phyloP scores from a whole-genome alignment of 2,797 vertebrate genomes.

The Sarcophilus harrisii region DNA sequence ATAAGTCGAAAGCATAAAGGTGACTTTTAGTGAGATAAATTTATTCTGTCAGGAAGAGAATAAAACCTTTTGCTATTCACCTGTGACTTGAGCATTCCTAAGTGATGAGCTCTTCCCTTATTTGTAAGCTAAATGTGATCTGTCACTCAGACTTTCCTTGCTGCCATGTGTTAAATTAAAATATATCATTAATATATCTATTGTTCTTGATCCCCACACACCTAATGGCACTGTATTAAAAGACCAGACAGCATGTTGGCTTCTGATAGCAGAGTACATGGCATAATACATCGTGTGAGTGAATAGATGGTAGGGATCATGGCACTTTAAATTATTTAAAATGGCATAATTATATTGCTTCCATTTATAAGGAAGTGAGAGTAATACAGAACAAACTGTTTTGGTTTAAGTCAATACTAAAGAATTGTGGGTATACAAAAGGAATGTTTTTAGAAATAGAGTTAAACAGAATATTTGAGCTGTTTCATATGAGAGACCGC shows the following conservation, averaged over 20 bases:
- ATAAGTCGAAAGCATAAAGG: conserved; percentile 76
- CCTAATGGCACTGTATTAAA: conserved; percentile 54
- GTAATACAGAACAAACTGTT: conserved; percentile 49
- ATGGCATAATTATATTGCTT: conserved; percentile 56
- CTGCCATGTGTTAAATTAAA: conserved; percentile 70
- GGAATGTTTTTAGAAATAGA: conserved; percentile 61
- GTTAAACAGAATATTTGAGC: conserved; percentile 61
- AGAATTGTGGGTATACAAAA: conserved; percentile 59
- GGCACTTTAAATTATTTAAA: conserved; percentile 68
- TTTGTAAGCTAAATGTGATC: conserved; percentile 65
- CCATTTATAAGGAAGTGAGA: conserved; percentile 61
- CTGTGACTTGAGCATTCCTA: conserved; percentile 66
- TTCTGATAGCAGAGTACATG: background rate
- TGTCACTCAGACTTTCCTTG: conserved; percentile 61
- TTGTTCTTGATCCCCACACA: conserved; percentile 39
- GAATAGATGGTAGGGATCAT: conserved; percentile 27
- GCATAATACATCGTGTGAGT: conserved; percentile 43
- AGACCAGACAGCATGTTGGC: conserved; percentile 33
- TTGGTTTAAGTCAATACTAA: conserved; percentile 70
- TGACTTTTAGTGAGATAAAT: conserved; percentile 79
- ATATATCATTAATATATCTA: conserved; percentile 56
- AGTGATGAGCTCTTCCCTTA: conserved; percentile 66
- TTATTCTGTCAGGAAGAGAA: conserved; percentile 70
- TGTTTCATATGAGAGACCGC: conserved; percentile 50
- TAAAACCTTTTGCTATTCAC: conserved; percentile 67